Percentiles rank a stretch among this genome's conserved stretches.
Evolutionary conservation across 2,888 invertebrate species (phyloP).

Genomic region (Poecilobothrus nobilitatus): DNA sequence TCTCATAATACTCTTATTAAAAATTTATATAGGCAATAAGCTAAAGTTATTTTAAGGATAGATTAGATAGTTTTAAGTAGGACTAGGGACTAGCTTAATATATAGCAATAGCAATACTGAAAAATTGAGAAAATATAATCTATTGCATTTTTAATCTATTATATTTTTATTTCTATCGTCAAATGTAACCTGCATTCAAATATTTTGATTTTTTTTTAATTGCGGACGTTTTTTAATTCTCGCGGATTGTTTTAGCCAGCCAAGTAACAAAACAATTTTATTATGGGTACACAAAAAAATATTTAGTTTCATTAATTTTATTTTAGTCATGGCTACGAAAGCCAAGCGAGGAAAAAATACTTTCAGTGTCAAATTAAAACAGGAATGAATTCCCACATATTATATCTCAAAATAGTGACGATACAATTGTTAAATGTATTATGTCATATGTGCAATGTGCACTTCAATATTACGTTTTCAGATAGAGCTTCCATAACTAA

Average conservation of each 20-base stretch:
- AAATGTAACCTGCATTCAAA: not conserved
- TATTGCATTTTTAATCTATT: no score
- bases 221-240: not conserved
- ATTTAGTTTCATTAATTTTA: no score
- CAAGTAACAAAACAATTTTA: no score
- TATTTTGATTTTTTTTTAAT: conserved; percentile 2
- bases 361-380: conserved; percentile 5
- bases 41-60: no score
- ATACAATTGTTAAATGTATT: conserved; percentile 8
- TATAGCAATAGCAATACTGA: no score
- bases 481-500: conserved; percentile 8
- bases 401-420: conserved; percentile 1
- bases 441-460: not conserved
- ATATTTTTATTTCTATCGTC: no score
- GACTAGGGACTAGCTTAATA: no score
- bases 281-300: no score
- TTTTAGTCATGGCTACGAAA: not conserved
- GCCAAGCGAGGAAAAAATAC: not conserved
- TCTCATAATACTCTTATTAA: no score
- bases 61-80: no score
- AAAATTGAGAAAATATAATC: no score
- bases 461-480: conserved; percentile 3
- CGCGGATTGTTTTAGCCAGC: not conserved
- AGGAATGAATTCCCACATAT: not conserved
- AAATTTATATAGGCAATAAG: no score